phyloP scores from a whole-genome alignment of 1,140 invertebrate species.

The Dryas iulia region DNA sequence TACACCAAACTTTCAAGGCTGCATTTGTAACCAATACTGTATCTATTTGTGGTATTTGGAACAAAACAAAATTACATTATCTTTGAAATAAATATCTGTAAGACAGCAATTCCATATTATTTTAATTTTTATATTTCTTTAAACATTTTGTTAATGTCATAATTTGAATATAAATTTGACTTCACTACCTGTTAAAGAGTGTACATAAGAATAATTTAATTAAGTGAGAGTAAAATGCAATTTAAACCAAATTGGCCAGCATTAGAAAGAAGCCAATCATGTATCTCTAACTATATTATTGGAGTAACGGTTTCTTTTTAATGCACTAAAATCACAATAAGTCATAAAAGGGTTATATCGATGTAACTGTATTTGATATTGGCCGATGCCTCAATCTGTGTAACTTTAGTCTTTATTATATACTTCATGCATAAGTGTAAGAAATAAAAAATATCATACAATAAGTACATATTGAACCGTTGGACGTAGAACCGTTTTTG shows the following conservation, averaged over 20 bases:
- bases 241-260: conserved; percentile 6
- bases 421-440: background rate
- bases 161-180: too few relatives aligned
- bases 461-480: conserved; percentile 4
- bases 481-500: conserved; percentile 31
- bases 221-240: background rate
- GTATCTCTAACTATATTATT: conserved; percentile 33
- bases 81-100: too few relatives aligned
- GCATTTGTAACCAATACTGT: conserved; percentile 15
- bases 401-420: background rate
- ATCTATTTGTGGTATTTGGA: background rate
- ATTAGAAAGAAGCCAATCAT: conserved; percentile 24
- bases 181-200: too few relatives aligned
- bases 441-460: background rate
- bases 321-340: conserved; percentile 37
- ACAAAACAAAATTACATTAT: conserved; percentile 3
- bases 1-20: conserved; percentile 15
- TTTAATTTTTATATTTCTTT: too few relatives aligned
- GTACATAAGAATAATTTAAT: background rate
- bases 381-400: background rate
- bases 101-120: too few relatives aligned
- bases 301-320: conserved; percentile 39
- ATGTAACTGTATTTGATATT: conserved; percentile 28
- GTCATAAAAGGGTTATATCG: conserved; percentile 33
- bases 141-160: too few relatives aligned